A percentile compares a stretch with the other conserved stretches of the same genome.
phyloP scores from a whole-genome alignment of 2,888 invertebrate genomes.

The Eulithis prunata region DNA sequence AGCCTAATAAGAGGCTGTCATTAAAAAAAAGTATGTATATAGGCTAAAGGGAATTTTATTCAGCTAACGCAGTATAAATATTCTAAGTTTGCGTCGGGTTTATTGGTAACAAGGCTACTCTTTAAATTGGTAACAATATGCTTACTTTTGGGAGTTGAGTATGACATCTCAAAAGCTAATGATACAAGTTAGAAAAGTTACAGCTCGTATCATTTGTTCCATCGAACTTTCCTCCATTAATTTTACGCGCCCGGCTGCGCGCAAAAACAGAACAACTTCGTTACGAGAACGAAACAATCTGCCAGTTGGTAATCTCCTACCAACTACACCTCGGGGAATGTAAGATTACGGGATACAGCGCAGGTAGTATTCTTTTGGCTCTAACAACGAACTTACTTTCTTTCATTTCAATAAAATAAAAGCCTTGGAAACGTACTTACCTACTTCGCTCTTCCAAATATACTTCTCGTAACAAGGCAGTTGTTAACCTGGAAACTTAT shows the following conservation, averaged over 20 bases:
- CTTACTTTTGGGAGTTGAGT: conserved; percentile 33
- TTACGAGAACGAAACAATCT: conserved; percentile 51
- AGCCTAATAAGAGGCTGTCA: too few relatives aligned
- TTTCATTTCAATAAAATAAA: conserved; percentile 14
- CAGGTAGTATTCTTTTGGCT: conserved; percentile 25
- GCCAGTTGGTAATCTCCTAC: conserved; percentile 32
- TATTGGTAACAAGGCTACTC: too few relatives aligned
- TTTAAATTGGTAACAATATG: too few relatives aligned
- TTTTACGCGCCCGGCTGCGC: conserved; percentile 53
- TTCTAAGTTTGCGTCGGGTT: too few relatives aligned
- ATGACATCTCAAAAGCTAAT: conserved; percentile 45
- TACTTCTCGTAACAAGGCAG: too few relatives aligned
- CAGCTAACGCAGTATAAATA: too few relatives aligned
- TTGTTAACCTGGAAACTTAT: neutral
- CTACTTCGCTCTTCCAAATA: neutral
- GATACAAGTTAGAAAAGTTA: conserved; percentile 48
- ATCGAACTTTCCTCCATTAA: conserved; percentile 57
- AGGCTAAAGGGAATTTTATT: too few relatives aligned
- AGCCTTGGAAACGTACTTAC: neutral
- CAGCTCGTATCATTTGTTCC: conserved; percentile 50
- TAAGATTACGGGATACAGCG: conserved; percentile 25
- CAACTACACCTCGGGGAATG: conserved; percentile 30
- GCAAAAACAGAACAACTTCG: conserved; percentile 57
- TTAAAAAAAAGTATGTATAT: too few relatives aligned
- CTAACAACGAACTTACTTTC: conserved; percentile 18